Evolutionary conservation across 2,113 vertebrate species (phyloP).

Genomic region (Laticauda colubrina): DNA sequence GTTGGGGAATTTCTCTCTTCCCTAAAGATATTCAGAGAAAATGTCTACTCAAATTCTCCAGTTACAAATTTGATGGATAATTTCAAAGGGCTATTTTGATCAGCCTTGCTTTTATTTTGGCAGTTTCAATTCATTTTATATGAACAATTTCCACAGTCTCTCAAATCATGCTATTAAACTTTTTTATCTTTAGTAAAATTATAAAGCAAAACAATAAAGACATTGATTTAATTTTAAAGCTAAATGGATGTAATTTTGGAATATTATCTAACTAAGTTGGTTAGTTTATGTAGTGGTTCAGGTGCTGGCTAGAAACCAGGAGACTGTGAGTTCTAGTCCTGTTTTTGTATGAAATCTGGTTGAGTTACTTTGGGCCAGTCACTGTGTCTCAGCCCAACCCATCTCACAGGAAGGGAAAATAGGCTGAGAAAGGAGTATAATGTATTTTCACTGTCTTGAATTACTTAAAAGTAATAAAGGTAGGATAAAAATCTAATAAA

Average conservation of each 20-base stretch:
- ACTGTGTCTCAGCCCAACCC: not conserved
- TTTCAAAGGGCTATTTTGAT: not conserved
- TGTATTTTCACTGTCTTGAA: not conserved
- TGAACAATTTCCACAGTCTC: not conserved
- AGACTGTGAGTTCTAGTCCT: not conserved
- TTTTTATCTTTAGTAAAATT: not conserved
- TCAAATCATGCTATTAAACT: not conserved
- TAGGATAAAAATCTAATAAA: not conserved
- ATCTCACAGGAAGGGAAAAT: not conserved
- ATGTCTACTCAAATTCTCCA: not conserved
- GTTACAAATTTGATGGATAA: not conserved
- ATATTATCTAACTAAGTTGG: not conserved
- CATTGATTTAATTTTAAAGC: not conserved
- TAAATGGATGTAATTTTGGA: not conserved
- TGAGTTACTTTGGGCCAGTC: not conserved
- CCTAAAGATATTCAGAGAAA: not conserved
- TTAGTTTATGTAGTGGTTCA: not conserved
- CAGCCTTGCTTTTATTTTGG: not conserved
- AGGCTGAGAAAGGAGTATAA: not conserved
- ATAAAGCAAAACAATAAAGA: not conserved
- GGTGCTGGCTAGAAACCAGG: not conserved
- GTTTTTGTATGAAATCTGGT: not conserved
- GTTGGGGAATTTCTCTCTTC: not conserved
- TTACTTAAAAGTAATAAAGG: not conserved
- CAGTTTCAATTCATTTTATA: not conserved